Base-by-base conservation (phyloP, 1,140 invertebrate genomes). In the Scaptomyza pallida region DNA sequence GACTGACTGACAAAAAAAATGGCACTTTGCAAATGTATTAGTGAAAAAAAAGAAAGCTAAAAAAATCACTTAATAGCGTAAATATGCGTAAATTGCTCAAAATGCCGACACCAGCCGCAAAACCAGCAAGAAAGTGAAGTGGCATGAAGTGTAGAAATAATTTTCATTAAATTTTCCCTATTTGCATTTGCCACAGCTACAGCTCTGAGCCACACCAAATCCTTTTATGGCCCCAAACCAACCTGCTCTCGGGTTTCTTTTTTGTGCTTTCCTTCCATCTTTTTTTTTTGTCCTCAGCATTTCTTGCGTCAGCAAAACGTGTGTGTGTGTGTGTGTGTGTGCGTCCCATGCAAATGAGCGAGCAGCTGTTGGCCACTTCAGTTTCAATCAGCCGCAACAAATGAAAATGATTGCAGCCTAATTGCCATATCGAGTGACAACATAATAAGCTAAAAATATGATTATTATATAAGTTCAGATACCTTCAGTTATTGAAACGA, bases 51-150 rank as follows among this genome's bases (percentile, higher is more conserved):
- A 16, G n/a, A 12, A 44, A 10, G 40, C 50, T 33, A 51, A 41
- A 43, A 30, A 54, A 60, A 71, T 74, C 54, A 59, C 55, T 59
- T 73, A 76, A 76, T 69, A 63, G 52, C 73, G n/a, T 74, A 50
- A 54, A 59, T 41, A 59, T 62, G 59, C 60, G 45, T 60, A 69
- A 70, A 64, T 70, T 62, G 65, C 55, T 37, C 59, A 69, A 30
- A 69, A 64, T 56, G 17, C 47, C 30, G 19, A 5, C n/a, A 26
- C 23, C 5, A 26, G 23, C 23, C 23, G 23, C 6, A 26, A 26
- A 26, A n/a, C n/a, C 4, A 26, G 23, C 4, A n/a, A n/a, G n/a
- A n/a, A n/a, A 6, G 23, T 26, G 23, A 21, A 26, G 23, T 40
- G 16, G 21, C 40, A 9, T 56, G 23, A 4, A n/a, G 33, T 37